Percentiles rank a stretch among this genome's conserved stretches.
These are phyloP conservation scores for Nemurella pictetii DNA, from an alignment of 2,888 invertebrate species.

Conservation along the genomic window DNA sequence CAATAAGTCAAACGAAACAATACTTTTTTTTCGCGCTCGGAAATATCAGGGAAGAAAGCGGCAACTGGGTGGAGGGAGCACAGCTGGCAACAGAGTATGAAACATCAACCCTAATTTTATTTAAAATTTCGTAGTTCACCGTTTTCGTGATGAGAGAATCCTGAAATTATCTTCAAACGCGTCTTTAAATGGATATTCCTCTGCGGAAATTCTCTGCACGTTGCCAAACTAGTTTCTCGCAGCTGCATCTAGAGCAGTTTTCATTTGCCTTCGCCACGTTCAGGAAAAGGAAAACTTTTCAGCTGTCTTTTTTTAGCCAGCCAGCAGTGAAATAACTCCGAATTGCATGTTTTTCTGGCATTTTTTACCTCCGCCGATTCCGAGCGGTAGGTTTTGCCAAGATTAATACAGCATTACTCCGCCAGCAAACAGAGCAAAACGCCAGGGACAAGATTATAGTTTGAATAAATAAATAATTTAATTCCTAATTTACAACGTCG, in stretches of 20 bases:
- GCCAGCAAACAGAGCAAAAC: neutral
- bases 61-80: neutral
- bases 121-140: neutral
- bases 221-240: no score
- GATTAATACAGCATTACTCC: neutral
- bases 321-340: neutral
- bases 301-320: neutral
- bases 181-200: no score
- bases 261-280: neutral
- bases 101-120: neutral
- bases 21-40: neutral
- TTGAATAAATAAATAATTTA: neutral
- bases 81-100: neutral
- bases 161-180: no score
- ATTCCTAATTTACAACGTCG: neutral
- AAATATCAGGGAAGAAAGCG: neutral
- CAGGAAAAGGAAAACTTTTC: neutral
- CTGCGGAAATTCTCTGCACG: no score
- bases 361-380: neutral
- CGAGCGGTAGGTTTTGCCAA: neutral
- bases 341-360: neutral
- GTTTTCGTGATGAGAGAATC: no score
- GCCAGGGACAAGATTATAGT: neutral
- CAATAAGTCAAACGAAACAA: conserved; percentile 1
- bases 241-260: no score